Percentiles rank a stretch among this genome's conserved stretches.
These are phyloP conservation scores for Drepana falcataria DNA, from an alignment of 2,888 invertebrate genomes.

Conservation along the genomic window DNA sequence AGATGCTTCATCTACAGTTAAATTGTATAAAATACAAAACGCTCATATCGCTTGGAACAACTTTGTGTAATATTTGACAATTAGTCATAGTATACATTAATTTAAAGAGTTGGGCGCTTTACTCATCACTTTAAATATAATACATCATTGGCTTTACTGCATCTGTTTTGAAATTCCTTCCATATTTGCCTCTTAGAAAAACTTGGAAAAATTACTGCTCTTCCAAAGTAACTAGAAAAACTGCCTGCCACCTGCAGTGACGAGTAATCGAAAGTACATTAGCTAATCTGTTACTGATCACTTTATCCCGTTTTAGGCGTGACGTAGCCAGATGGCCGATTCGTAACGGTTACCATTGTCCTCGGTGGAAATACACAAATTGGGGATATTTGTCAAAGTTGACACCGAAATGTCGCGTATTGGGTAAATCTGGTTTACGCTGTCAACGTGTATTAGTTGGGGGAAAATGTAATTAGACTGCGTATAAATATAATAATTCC, in stretches of 20 bases:
- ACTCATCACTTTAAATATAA: too few species aligned
- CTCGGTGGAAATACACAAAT: conserved; percentile 32
- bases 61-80: too few species aligned
- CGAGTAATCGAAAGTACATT: conserved; percentile 32
- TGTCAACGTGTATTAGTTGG: conserved; percentile 6
- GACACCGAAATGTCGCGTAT: conserved; percentile 51
- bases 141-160: too few species aligned
- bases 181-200: too few species aligned
- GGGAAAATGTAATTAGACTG: conserved; percentile 4
- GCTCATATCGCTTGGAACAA: too few species aligned
- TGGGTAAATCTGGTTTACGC: conserved; percentile 35
- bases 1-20: too few species aligned
- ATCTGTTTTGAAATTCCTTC: too few species aligned
- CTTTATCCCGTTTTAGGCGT: conserved; percentile 49
- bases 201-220: background rate
- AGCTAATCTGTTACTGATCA: conserved; percentile 50
- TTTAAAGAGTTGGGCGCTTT: too few species aligned
- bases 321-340: conserved; percentile 52
- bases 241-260: conserved; percentile 41
- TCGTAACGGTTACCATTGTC: conserved; percentile 34
- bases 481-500: background rate
- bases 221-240: conserved; percentile 5
- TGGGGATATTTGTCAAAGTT: conserved; percentile 53
- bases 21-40: too few species aligned
- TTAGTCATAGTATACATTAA: too few species aligned